These are phyloP conservation scores for Nomia melanderi DNA, from an alignment of 1,140 invertebrate genomes.

Conservation along the genomic window DNA sequence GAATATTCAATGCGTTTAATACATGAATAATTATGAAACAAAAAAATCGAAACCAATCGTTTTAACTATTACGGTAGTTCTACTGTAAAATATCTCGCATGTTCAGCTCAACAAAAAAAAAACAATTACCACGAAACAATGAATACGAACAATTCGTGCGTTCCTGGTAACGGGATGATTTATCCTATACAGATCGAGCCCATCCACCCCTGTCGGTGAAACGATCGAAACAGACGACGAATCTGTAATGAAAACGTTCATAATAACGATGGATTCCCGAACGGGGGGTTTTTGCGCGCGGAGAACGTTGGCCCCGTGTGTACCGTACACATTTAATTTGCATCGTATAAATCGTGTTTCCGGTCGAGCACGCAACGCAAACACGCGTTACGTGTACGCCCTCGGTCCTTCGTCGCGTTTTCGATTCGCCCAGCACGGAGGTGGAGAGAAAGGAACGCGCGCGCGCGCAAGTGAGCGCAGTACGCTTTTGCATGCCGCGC, in stretches of 20 bases:
- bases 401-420: conserved; percentile 57
- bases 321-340: conserved; percentile 75
- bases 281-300: background rate
- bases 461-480: conserved; percentile 30
- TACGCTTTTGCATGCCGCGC: conserved; percentile 64
- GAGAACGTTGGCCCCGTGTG: conserved; percentile 25
- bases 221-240: background rate
- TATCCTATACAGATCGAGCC: no score
- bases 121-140: no score
- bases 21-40: no score
- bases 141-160: no score
- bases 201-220: background rate
- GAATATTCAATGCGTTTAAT: no score
- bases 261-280: background rate
- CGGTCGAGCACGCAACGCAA: conserved; percentile 78
- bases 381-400: conserved; percentile 75
- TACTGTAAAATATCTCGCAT: no score
- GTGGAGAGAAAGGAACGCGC: conserved; percentile 32
- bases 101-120: no score
- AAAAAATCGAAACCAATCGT: no score
- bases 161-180: no score
- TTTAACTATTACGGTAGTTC: no score
- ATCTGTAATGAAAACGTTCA: background rate
- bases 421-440: conserved; percentile 25
- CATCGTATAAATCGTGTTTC: conserved; percentile 80